Percentiles rank a stretch among this genome's conserved stretches.
Evolutionary conservation across 2,797 vertebrate species (phyloP).

Genomic region (Paramormyrops hopkinsi): DNA sequence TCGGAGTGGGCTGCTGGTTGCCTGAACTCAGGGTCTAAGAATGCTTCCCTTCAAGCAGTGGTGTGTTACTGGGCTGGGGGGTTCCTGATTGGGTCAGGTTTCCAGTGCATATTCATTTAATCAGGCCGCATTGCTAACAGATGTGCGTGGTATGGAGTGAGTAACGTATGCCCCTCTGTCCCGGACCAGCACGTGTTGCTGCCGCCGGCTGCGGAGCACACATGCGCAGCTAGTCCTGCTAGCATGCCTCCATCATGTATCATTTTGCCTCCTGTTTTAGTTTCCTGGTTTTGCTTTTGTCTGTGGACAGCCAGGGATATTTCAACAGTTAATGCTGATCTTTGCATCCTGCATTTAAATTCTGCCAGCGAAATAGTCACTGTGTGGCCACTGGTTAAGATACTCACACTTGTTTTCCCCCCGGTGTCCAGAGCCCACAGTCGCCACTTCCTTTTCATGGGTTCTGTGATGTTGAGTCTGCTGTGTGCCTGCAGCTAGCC

Average conservation of each 20-base stretch:
- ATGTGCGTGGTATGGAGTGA: conserved; percentile 41
- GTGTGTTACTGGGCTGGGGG: background rate
- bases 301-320: background rate
- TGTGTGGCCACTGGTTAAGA: background rate
- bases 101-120: conserved; percentile 55
- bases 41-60: conserved; percentile 4
- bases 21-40: conserved; percentile 4
- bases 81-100: conserved; percentile 39
- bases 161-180: background rate
- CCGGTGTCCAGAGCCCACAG: background rate
- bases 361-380: background rate
- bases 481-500: background rate
- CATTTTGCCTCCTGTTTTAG: background rate
- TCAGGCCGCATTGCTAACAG: conserved; percentile 61
- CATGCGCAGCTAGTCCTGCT: too few species aligned
- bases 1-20: background rate
- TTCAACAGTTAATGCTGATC: background rate
- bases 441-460: background rate
- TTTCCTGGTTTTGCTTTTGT: background rate
- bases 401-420: background rate
- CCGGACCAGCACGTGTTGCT: background rate
- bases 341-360: background rate
- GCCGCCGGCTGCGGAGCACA: background rate
- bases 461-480: background rate
- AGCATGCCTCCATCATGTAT: background rate